Evolutionary conservation across 2,797 vertebrate species (phyloP), one percentile per base, ranked within the genome.

Genomic region (Acanthurus tractus): DNA sequence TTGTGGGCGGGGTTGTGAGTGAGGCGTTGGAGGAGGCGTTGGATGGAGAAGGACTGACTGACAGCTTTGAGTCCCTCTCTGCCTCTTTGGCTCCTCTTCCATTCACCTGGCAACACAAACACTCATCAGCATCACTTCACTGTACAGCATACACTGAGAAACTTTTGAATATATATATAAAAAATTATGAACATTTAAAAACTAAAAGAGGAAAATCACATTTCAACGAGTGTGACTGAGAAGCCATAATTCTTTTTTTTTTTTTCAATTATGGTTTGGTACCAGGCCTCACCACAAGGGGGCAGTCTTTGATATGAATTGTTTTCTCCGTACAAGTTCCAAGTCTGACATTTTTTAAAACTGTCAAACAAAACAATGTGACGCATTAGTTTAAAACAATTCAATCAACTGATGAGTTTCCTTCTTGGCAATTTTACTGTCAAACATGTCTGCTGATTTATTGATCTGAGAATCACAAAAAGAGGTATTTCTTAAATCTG

Each of bases 31-130:
- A 95, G 0, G 94, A 95, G 18, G 94, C 78, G 18, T 88, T 95
- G 75, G 94, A 95, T 2, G 94, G 94, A 52, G 94, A 92, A 1
- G 94, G 94, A 71, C 94, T 95, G 80, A 94, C 29, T 0, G 95
- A 94, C 68, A 93, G 45, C 78, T 91, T 95, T 0, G 91, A 93
- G 75, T 95, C 88, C 61, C 88, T 91, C 66, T 85, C 72, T 0
- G 70, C 74, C 63, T 92, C 92, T 69, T 80, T 91, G 56, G 77
- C 69, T 40, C 74, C 59, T 62, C 80, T 83, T 6, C 94, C 92
- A 8, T 95, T 95, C 56, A 93, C 65, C 95, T 95, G 89, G 42
- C 17, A 25, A 71, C 61, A 83, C 48, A 86, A n/a, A 64, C 23
- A 61, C 11, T 12, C 34, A 42, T 78, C 45, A 77, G 48, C 46